phyloP scores from a whole-genome alignment of 2,113 vertebrate genomes.

The Barbus barbus region DNA sequence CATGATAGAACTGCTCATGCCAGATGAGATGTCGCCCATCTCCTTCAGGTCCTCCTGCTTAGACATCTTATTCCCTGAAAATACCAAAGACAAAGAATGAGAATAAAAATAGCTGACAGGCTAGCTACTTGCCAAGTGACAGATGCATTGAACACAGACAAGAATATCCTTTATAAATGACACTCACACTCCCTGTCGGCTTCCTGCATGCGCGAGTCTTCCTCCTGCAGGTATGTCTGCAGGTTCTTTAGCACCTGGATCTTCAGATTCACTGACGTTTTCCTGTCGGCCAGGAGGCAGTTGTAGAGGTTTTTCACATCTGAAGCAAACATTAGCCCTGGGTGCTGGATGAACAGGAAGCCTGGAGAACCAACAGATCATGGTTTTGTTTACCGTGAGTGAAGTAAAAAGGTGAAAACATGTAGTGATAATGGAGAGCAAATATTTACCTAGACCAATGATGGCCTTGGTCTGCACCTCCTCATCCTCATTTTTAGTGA shows the following conservation, averaged over 20 bases:
- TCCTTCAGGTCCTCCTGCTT: conserved; percentile 99
- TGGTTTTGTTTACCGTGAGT: neutral
- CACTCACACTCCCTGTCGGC: conserved; percentile 96
- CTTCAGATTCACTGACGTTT: conserved; percentile 93
- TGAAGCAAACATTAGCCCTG: conserved; percentile 94
- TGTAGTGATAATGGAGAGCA: neutral
- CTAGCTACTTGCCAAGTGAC: neutral
- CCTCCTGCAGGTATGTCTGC: conserved; percentile 97
- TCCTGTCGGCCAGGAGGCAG: conserved; percentile 88
- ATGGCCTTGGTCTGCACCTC: conserved; percentile 99
- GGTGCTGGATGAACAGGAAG: conserved; percentile 97
- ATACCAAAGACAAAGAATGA: conserved; percentile 29
- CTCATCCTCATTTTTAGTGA: conserved; percentile 97
- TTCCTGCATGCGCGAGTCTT: conserved; percentile 97
- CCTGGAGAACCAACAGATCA: conserved; percentile 69
- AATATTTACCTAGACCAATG: conserved; percentile 91
- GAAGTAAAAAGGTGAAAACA: neutral
- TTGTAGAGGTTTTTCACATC: conserved; percentile 97
- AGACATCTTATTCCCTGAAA: conserved; percentile 94
- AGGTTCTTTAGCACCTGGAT: conserved; percentile 99
- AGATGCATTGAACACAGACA: neutral
- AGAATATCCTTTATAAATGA: neutral
- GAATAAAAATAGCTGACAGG: neutral
- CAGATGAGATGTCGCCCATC: conserved; percentile 99
- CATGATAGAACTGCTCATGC: conserved; percentile 99